These are phyloP conservation scores for Podocnemis expansa DNA, from an alignment of 2,113 vertebrate genomes.

Conservation along the genomic window DNA sequence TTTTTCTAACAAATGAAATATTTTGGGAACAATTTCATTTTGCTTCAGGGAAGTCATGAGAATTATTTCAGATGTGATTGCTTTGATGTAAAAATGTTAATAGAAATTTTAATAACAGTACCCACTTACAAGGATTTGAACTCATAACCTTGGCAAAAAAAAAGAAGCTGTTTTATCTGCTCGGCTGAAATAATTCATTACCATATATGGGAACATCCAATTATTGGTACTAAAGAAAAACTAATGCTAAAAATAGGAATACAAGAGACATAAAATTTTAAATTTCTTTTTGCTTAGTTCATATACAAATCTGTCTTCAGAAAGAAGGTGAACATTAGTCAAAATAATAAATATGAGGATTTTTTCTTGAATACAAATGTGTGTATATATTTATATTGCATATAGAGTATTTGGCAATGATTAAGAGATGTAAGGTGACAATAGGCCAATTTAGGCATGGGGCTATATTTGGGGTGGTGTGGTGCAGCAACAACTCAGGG, in stretches of 20 bases:
- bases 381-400: background rate
- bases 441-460: background rate
- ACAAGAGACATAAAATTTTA: background rate
- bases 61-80: background rate
- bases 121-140: background rate
- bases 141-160: background rate
- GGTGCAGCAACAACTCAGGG: background rate
- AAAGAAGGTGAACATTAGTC: background rate
- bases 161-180: background rate
- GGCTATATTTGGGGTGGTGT: background rate
- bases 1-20: background rate
- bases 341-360: background rate
- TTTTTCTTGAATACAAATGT: background rate
- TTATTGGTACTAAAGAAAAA: rapidly evolving
- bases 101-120: background rate
- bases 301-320: rapidly evolving
- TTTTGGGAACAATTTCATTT: background rate
- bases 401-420: background rate
- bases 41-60: background rate
- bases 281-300: rapidly evolving
- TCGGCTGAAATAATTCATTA: background rate
- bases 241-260: rapidly evolving
- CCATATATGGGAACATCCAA: rapidly evolving
- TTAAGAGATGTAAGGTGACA: background rate
- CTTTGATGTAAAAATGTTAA: background rate